These are phyloP conservation scores for Ernsta delagoae DNA, from an alignment of 2,888 invertebrate species.

Conservation along the genomic window DNA sequence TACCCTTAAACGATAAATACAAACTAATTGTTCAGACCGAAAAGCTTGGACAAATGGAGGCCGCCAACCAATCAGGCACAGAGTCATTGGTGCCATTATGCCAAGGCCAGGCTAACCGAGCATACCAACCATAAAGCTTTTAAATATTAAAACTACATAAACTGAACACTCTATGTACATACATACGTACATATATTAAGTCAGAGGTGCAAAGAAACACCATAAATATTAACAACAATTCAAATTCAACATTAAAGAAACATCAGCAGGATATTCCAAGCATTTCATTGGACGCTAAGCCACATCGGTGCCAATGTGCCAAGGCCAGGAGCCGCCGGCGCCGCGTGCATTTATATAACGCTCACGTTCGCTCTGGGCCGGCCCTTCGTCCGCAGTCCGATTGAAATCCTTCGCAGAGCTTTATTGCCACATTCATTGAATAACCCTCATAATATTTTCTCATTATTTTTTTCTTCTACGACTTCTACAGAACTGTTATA, in stretches of 20 bases:
- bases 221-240: constrained; percentile 3
- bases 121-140: too few species aligned
- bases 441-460: not conserved
- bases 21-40: not conserved
- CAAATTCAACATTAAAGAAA: constrained; percentile 27
- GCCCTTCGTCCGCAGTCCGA: constrained; percentile 38
- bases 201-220: not conserved
- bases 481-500: not conserved
- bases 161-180: too few species aligned
- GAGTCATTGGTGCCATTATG: constrained; percentile 10
- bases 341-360: constrained; percentile 57
- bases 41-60: constrained; percentile 8
- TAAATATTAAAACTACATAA: too few species aligned
- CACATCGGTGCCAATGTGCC: constrained; percentile 63
- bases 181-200: too few species aligned
- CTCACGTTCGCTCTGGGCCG: constrained; percentile 51
- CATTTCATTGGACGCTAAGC: constrained; percentile 39
- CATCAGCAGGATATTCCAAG: constrained; percentile 42
- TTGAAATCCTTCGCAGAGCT: constrained; percentile 19
- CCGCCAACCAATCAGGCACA: constrained; percentile 17
- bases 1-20: not conserved
- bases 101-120: constrained; percentile 7
- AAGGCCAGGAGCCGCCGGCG: constrained; percentile 56
- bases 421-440: constrained; percentile 9
- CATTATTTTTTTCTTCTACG: not conserved